Conservation (phyloP, 2,888 invertebrate species). For the Eristalis pertinax region DNA sequence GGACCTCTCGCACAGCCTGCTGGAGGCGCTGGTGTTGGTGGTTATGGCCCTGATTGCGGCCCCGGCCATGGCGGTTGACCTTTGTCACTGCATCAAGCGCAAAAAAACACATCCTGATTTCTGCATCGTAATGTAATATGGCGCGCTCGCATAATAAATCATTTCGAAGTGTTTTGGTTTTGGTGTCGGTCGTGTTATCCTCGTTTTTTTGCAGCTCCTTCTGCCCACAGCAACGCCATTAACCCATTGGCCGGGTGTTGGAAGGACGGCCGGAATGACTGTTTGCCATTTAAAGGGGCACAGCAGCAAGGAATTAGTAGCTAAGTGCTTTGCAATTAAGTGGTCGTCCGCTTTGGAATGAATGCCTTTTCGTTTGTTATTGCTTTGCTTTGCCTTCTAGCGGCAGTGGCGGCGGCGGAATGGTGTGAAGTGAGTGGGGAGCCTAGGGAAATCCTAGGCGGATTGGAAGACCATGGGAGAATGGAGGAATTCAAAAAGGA, state of each 20-base stretch:
- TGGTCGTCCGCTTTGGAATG: constrained; percentile 60
- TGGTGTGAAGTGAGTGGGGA: not conserved
- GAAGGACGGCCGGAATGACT: constrained; percentile 1
- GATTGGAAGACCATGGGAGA: not conserved
- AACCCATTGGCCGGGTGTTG: not conserved
- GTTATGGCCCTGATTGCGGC: constrained; percentile 7
- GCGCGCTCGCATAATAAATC: constrained; percentile 71
- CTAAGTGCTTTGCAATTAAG: constrained; percentile 70
- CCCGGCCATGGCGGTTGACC: constrained; percentile 41
- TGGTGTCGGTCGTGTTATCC: constrained; percentile 24
- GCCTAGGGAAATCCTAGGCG: not conserved
- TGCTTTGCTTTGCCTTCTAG: constrained; percentile 18
- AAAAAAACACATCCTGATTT: constrained; percentile 21
- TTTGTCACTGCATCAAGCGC: constrained; percentile 65
- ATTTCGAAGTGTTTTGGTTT: constrained; percentile 61
- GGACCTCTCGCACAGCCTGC: not conserved
- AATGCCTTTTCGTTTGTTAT: not conserved
- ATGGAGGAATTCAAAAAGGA: not conserved
- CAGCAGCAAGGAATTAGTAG: constrained; percentile 57
- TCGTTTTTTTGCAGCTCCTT: not conserved
- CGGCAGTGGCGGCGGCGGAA: too few relatives aligned
- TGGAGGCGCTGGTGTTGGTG: not conserved
- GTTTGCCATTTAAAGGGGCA: constrained; percentile 46
- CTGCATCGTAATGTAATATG: constrained; percentile 65
- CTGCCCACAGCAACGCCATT: not conserved